phyloP scores from a whole-genome alignment of 2,113 vertebrate genomes.

The Trematomus loennbergii region DNA sequence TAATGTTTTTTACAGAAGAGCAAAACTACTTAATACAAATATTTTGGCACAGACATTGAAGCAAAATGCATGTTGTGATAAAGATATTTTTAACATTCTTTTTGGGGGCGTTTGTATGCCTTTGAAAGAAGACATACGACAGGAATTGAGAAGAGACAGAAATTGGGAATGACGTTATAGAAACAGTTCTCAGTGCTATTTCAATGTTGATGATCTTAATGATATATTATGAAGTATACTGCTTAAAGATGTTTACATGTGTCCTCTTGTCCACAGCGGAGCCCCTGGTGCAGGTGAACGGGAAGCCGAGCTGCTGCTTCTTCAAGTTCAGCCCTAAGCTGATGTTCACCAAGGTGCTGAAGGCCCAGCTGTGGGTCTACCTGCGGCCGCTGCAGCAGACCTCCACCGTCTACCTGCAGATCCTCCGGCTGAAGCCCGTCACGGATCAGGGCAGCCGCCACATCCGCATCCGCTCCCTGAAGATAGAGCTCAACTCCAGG shows the following conservation, averaged over 20 bases:
- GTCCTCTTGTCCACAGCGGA: slow-evolving; percentile 87
- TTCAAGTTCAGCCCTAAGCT: slow-evolving; percentile 99
- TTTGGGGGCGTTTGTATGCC: not conserved
- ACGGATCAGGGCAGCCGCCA: slow-evolving; percentile 94
- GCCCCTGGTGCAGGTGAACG: slow-evolving; percentile 94
- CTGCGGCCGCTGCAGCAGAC: slow-evolving; percentile 94
- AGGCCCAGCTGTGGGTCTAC: slow-evolving; percentile 98
- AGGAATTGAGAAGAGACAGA: not conserved
- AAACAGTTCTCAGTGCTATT: not conserved
- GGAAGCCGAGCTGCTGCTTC: slow-evolving; percentile 96
- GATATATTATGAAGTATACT: not conserved
- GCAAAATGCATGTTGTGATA: not conserved
- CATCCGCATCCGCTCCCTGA: slow-evolving; percentile 97
- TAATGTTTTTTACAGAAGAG: not conserved
- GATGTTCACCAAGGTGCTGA: slow-evolving; percentile 98
- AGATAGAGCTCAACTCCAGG: slow-evolving; percentile 95
- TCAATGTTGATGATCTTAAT: not conserved
- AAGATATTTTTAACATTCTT: not conserved
- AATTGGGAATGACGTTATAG: not conserved
- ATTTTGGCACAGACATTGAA: not conserved
- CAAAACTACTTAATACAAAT: not conserved
- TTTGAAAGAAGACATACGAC: not conserved
- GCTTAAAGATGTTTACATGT: slow-evolving; percentile 3
- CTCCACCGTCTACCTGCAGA: slow-evolving; percentile 97
- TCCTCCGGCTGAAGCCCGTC: slow-evolving; percentile 95